Evolutionary conservation across 2,797 vertebrate genomes (phyloP), one percentile per base, ranked within the genome.

Genomic region (Craterocephalus amniculus): DNA sequence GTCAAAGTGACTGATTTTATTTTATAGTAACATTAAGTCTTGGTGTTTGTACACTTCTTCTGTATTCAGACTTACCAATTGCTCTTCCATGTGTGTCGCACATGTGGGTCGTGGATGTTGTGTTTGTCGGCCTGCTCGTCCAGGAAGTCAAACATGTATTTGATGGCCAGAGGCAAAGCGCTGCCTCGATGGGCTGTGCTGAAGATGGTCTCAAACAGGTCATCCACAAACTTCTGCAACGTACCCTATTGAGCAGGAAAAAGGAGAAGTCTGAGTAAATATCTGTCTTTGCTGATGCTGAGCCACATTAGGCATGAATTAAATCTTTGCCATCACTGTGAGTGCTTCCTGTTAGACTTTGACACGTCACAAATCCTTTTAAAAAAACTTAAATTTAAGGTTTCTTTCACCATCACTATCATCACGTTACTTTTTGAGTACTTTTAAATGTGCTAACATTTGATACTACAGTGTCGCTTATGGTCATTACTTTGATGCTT

Each of bases 131-230:
- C 98, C 89, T 99, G 97, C 88, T 99, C 98, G 0, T 99, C 98
- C 89, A 99, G 92, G 90, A 99, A 99, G 87, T 99, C 97, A 4
- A 99, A 99, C 98, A 99, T 99, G 92, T 99, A 99, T 76, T 99
- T 99, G 92, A 99, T 99, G 82, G 98, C 97, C 84, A 99, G 93
- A 1, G 98, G 98, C 57, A 99, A 94, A 0, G 98, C 97, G 0
- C 97, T 98, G 83, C 98, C 98, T 16, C 98, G 93, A 82, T 99
- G 98, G 0, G 97, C 98, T 0, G 98, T 99, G 92, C 98, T 99
- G 92, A 99, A 99, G 92, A 99, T 98, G 78, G 98, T 99, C 93
- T 99, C 98, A 59, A 99, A 99, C 67, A 99, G 95, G 89, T 99
- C 98, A 0, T 99, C 98, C 72, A 99, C 98, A 61, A 99, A 99